Percentiles rank a stretch among this genome's conserved stretches.
Conservation (phyloP, 2,797 vertebrate genomes). For the Pantherophis vulpinus region DNA sequence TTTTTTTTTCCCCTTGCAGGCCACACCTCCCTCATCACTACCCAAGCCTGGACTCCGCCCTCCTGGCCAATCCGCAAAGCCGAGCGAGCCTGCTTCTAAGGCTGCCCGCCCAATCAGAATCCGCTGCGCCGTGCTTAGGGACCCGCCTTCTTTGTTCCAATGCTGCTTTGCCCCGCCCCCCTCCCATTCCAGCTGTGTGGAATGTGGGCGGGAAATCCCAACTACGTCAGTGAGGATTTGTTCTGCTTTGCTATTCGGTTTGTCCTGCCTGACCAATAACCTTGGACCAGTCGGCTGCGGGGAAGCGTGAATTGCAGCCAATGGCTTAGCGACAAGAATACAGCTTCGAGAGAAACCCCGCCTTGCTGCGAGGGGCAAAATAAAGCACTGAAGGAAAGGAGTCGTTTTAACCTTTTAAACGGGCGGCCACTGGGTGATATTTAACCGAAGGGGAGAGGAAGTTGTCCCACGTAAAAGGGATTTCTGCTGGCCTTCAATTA, state of each 20-base stretch:
- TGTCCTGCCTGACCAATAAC: constrained; percentile 40
- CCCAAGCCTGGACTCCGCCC: constrained; percentile 31
- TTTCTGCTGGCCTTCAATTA: not conserved
- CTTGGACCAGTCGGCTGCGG: not conserved
- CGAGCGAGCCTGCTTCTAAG: fast-evolving
- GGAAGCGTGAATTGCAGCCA: not conserved
- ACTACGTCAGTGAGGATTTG: constrained; percentile 24
- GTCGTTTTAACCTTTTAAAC: not conserved
- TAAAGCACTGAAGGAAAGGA: too few relatives aligned
- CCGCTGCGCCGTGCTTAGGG: not conserved
- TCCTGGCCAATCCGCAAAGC: constrained; percentile 48
- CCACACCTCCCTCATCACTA: not conserved
- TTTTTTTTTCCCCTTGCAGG: not conserved
- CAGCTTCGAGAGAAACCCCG: constrained; percentile 11
- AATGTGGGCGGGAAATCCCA: constrained; percentile 51
- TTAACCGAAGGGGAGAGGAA: not conserved
- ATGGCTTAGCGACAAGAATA: constrained; percentile 65
- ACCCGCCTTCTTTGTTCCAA: not conserved
- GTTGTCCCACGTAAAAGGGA: not conserved
- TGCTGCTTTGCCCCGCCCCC: not conserved
- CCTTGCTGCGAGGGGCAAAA: not conserved
- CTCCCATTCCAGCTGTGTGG: constrained; percentile 47
- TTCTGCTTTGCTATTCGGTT: fast-evolving
- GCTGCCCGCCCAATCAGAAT: constrained; percentile 38
- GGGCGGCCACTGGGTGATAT: not conserved